phyloP scores from a whole-genome alignment of 2,113 vertebrate genomes.

The Colinus virginianus region DNA sequence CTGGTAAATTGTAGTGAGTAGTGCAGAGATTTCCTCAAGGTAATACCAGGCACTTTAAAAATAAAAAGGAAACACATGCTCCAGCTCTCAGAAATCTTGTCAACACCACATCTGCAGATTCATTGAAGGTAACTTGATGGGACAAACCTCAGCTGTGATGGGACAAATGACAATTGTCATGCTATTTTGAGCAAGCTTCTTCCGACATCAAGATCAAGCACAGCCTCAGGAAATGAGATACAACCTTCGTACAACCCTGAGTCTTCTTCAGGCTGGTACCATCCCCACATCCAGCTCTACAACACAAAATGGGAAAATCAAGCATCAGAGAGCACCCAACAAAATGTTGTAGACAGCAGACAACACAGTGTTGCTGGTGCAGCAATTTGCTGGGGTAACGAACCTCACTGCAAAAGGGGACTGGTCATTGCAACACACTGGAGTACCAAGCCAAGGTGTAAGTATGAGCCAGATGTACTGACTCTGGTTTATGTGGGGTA shows the following conservation, averaged over 20 bases:
- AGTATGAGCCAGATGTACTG: fast-evolving
- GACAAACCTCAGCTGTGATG: background rate
- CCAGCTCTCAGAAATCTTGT: background rate
- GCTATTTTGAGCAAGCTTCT: constrained; percentile 22
- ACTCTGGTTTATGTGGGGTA: fast-evolving
- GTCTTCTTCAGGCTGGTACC: background rate
- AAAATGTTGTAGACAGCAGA: fast-evolving
- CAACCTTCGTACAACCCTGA: constrained; percentile 12
- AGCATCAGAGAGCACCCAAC: fast-evolving
- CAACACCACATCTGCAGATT: background rate
- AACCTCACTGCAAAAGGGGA: fast-evolving
- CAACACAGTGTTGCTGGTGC: fast-evolving
- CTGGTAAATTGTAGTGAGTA: background rate
- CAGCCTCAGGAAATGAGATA: background rate
- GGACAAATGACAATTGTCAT: constrained; percentile 26
- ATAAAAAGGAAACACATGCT: background rate
- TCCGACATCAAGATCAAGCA: constrained; percentile 43
- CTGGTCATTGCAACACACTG: fast-evolving
- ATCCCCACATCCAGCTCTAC: fast-evolving
- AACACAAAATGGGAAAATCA: background rate
- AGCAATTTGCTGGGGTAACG: background rate
- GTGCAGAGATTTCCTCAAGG: background rate
- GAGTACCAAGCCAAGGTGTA: background rate
- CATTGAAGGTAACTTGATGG: constrained; percentile 19
- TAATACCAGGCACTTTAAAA: background rate